These are phyloP conservation scores for Idaea straminata DNA, from an alignment of 2,888 invertebrate species.

Conservation along the genomic window DNA sequence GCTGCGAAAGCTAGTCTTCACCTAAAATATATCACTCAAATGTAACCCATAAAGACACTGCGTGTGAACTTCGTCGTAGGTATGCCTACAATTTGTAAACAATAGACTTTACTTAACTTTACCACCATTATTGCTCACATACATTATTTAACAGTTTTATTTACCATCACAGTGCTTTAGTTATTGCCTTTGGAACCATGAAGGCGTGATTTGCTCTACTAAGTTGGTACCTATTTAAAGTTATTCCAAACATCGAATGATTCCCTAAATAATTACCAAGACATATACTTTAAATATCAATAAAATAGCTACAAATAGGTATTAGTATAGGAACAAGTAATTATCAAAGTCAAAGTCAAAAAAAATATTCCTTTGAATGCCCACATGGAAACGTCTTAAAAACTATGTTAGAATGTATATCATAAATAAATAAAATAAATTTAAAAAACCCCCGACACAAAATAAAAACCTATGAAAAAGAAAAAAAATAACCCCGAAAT, in stretches of 20 bases:
- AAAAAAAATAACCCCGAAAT: no score
- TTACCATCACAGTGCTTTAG: conserved; percentile 42
- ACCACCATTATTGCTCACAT: conserved; percentile 30
- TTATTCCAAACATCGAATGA: conserved; percentile 3
- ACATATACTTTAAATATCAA: no score
- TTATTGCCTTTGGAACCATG: conserved; percentile 34
- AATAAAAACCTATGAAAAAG: no score
- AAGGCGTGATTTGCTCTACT: conserved; percentile 2
- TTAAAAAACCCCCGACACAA: no score
- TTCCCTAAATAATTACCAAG: conserved; percentile 35
- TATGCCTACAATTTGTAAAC: background rate
- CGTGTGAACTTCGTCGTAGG: background rate
- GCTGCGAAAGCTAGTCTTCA: no score
- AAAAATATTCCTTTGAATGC: no score
- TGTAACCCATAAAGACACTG: background rate
- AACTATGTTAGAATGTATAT: no score
- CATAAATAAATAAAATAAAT: no score
- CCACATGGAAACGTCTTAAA: no score
- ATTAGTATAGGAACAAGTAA: no score
- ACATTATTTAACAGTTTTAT: conserved; percentile 63
- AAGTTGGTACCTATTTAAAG: background rate
- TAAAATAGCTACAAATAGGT: no score
- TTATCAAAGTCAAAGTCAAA: no score
- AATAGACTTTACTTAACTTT: conserved; percentile 1
- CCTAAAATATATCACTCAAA: background rate